phyloP scores from a whole-genome alignment of 1,140 invertebrate species.

The Ceratitis capitata region DNA sequence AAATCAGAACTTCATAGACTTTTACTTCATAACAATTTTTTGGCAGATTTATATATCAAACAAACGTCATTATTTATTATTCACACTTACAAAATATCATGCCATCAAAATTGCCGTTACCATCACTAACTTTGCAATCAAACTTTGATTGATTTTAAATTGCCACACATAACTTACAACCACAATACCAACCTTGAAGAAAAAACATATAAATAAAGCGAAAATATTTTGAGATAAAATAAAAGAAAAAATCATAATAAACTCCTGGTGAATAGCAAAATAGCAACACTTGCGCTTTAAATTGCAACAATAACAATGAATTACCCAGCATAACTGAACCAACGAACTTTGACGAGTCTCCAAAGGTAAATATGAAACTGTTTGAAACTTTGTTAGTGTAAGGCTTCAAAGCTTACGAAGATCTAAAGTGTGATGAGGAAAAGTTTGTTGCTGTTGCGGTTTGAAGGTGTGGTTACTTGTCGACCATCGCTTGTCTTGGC shows the following conservation, averaged over 20 bases:
- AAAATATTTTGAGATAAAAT: no score
- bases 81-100: background rate
- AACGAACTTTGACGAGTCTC: constrained; percentile 15
- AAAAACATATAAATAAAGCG: background rate
- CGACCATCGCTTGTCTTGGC: background rate
- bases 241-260: background rate
- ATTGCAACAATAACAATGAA: background rate
- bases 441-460: background rate
- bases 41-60: no score
- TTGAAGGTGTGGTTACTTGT: background rate
- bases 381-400: background rate
- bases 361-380: background rate
- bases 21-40: no score
- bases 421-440: no score
- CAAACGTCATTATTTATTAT: background rate
- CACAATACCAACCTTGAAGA: background rate
- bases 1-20: background rate
- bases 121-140: background rate
- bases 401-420: no score
- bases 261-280: background rate
- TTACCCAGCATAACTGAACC: background rate
- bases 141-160: constrained; percentile 33
- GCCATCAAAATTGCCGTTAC: background rate
- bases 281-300: background rate
- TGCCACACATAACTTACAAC: background rate